Evolutionary conservation across 1,140 invertebrate genomes (phyloP).

Genomic region (Spodoptera frugiperda): DNA sequence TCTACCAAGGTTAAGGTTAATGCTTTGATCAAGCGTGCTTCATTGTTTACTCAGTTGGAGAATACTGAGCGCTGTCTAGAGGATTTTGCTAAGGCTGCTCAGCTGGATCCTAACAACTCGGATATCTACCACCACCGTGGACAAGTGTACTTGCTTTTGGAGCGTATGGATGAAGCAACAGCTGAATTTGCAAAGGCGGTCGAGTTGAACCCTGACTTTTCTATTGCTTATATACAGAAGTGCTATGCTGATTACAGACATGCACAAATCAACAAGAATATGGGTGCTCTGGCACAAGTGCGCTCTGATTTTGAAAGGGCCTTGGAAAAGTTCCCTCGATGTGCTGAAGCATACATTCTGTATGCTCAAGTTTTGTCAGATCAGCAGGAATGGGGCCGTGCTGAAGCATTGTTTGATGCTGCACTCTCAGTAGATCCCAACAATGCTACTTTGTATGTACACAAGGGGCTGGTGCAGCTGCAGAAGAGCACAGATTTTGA

Average conservation of each 20-base stretch:
- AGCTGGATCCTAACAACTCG: conserved; percentile 92
- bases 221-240: conserved; percentile 95
- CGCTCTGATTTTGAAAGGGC: conserved; percentile 91
- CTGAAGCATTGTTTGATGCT: conserved; percentile 93
- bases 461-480: conserved; percentile 93
- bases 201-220: conserved; percentile 92
- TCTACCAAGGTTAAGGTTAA: conserved; percentile 91
- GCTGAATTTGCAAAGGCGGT: conserved; percentile 94
- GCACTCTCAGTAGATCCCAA: conserved; percentile 93
- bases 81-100: conserved; percentile 92
- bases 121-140: conserved; percentile 93
- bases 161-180: conserved; percentile 92
- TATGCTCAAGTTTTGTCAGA: conserved; percentile 95
- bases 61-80: conserved; percentile 90
- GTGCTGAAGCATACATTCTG: conserved; percentile 93
- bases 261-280: conserved; percentile 88
- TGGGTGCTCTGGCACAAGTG: conserved; percentile 84
- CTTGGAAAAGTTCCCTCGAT: conserved; percentile 93
- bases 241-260: conserved; percentile 94
- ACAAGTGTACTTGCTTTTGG: conserved; percentile 93
- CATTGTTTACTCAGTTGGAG: conserved; percentile 93
- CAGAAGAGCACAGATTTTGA: conserved; percentile 94
- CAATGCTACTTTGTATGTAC: conserved; percentile 95
- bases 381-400: conserved; percentile 92
- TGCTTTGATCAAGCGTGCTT: conserved; percentile 96